phyloP scores from a whole-genome alignment of 2,113 vertebrate genomes.

The Actinemys pallida region DNA sequence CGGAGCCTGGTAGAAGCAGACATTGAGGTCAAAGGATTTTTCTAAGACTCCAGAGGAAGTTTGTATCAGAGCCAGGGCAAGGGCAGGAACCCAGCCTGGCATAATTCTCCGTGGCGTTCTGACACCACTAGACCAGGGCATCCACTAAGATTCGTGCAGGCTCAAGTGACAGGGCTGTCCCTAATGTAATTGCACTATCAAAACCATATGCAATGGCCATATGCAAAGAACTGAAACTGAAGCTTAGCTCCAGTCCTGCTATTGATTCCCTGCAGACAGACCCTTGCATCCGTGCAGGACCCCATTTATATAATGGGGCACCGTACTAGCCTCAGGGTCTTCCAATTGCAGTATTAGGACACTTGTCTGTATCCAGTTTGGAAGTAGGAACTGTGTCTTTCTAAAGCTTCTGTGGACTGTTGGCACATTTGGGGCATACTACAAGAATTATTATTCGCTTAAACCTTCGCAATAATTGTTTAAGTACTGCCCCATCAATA shows the following conservation, averaged over 20 bases:
- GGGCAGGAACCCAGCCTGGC: neutral
- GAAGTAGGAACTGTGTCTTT: too few relatives aligned
- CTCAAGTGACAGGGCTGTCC: neutral
- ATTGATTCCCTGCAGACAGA: neutral
- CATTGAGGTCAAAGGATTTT: neutral
- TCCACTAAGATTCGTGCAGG: rapidly evolving
- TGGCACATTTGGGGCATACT: neutral
- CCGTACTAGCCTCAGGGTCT: neutral
- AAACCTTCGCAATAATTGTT: neutral
- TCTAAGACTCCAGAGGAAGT: neutral
- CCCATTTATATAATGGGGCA: too few relatives aligned
- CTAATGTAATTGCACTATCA: neutral
- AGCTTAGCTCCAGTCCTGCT: neutral
- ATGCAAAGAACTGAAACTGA: neutral
- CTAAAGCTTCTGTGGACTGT: neutral
- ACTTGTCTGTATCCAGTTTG: rapidly evolving
- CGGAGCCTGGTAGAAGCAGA: neutral
- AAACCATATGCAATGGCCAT: neutral
- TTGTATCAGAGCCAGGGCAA: neutral
- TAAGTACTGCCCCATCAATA: neutral
- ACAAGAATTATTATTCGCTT: neutral
- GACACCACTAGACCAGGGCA: neutral
- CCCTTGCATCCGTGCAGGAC: neutral
- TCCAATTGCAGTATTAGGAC: neutral
- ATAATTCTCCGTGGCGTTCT: rapidly evolving